Conservation (phyloP, 2,113 vertebrate genomes). For the Labrus mixtus region DNA sequence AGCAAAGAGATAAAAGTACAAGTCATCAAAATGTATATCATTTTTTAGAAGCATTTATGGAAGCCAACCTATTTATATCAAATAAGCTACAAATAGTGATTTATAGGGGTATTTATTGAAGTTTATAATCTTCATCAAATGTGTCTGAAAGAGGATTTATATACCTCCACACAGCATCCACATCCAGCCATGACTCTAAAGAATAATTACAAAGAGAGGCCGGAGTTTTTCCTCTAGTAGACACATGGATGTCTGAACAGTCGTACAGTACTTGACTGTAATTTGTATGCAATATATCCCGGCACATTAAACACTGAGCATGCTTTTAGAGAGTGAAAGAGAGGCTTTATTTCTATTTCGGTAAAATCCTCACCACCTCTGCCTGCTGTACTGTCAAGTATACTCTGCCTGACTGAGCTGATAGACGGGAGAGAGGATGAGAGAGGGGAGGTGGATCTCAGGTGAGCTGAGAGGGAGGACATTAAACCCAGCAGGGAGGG, state of each 20-base stretch:
- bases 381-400: slow-evolving; percentile 47
- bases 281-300: slow-evolving; percentile 37
- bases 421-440: slow-evolving; percentile 6
- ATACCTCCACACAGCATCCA: not conserved
- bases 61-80: too few species aligned
- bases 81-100: too few species aligned
- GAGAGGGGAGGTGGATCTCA: slow-evolving; percentile 42
- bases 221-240: not conserved
- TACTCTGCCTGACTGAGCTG: slow-evolving; percentile 44
- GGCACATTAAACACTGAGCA: slow-evolving; percentile 30
- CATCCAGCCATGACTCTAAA: too few species aligned
- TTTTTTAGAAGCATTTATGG: too few species aligned
- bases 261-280: slow-evolving; percentile 37
- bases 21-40: too few species aligned
- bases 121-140: too few species aligned
- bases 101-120: too few species aligned
- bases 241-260: slow-evolving; percentile 15
- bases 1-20: too few species aligned
- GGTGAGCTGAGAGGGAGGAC: slow-evolving; percentile 63
- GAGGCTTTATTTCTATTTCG: slow-evolving; percentile 52
- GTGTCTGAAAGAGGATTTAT: too few species aligned
- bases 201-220: not conserved
- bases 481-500: slow-evolving; percentile 70
- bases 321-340: slow-evolving; percentile 38
- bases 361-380: slow-evolving; percentile 46